Conservation (phyloP, 2,113 vertebrate species). For the Nymphicus hollandicus region DNA sequence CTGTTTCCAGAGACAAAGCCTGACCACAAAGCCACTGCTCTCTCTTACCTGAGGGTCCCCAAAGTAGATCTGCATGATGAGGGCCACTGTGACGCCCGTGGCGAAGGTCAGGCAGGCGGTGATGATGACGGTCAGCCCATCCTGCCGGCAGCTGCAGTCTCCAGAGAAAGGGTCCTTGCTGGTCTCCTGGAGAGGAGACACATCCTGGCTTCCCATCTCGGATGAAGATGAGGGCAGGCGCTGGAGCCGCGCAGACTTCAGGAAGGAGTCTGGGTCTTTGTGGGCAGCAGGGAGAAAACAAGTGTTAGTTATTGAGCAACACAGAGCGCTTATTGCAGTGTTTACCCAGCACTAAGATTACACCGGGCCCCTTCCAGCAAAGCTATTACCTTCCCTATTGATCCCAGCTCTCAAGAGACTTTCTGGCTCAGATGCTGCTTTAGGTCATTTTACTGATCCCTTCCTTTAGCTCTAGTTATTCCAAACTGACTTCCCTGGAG, state of each 20-base stretch:
- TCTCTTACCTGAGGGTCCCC: constrained; percentile 90
- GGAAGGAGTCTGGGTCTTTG: constrained; percentile 92
- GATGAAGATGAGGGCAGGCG: constrained; percentile 93
- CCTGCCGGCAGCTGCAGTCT: constrained; percentile 90
- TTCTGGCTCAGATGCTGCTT: constrained; percentile 11
- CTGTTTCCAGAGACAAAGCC: background rate
- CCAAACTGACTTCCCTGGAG: background rate
- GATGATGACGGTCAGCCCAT: constrained; percentile 93
- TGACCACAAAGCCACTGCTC: background rate
- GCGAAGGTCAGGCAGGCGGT: constrained; percentile 96
- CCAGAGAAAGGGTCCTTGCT: constrained; percentile 87
- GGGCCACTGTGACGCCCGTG: constrained; percentile 89
- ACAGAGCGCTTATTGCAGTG: background rate
- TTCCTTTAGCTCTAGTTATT: background rate
- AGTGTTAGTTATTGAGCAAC: constrained; percentile 10
- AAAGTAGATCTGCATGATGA: constrained; percentile 98
- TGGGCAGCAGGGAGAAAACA: background rate
- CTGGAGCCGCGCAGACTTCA: constrained; percentile 92
- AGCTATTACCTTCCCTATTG: background rate
- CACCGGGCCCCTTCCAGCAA: background rate
- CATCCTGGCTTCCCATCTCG: constrained; percentile 88
- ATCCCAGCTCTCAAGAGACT: background rate
- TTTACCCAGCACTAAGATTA: background rate
- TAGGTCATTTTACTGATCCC: background rate
- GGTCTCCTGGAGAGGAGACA: constrained; percentile 88